These are phyloP conservation scores for Aurelia aurita DNA, from an alignment of 30 jellyfish, hydroid and myxozoan genomes.

Conservation along the genomic window DNA sequence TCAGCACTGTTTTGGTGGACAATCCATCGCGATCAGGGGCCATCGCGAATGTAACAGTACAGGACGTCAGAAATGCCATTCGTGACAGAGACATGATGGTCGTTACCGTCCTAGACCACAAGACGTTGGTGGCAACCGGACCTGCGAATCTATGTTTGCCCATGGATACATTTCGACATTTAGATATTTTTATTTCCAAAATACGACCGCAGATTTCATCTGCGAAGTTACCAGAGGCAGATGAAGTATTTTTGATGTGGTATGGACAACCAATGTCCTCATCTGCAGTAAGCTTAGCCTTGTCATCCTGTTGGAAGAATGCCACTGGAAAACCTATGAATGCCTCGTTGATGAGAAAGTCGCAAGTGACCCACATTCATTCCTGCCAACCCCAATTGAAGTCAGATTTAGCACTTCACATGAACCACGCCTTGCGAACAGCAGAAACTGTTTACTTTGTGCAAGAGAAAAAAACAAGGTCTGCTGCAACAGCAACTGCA, in stretches of 20 bases:
- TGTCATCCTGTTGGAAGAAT: slow-evolving; percentile 26
- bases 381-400: neutral
- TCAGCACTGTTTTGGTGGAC: too few species aligned
- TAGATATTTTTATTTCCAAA: neutral
- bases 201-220: neutral
- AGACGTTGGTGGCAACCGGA: slow-evolving; percentile 46
- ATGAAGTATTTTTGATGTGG: slow-evolving; percentile 25
- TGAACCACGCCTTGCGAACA: neutral
- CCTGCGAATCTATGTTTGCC: slow-evolving; percentile 35
- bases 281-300: slow-evolving; percentile 14
- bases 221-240: neutral
- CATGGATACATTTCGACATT: neutral
- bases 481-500: neutral
- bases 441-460: neutral
- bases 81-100: neutral
- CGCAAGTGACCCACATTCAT: slow-evolving; percentile 7
- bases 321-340: slow-evolving; percentile 24
- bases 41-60: slow-evolving; percentile 28
- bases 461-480: neutral
- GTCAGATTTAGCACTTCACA: neutral
- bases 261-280: slow-evolving; percentile 28
- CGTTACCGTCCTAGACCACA: slow-evolving; percentile 29
- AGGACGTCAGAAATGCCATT: neutral
- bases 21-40: slow-evolving; percentile 54
- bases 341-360: slow-evolving; percentile 21